phyloP scores from a whole-genome alignment of 2,797 vertebrate genomes.

The Alectoris magna region DNA sequence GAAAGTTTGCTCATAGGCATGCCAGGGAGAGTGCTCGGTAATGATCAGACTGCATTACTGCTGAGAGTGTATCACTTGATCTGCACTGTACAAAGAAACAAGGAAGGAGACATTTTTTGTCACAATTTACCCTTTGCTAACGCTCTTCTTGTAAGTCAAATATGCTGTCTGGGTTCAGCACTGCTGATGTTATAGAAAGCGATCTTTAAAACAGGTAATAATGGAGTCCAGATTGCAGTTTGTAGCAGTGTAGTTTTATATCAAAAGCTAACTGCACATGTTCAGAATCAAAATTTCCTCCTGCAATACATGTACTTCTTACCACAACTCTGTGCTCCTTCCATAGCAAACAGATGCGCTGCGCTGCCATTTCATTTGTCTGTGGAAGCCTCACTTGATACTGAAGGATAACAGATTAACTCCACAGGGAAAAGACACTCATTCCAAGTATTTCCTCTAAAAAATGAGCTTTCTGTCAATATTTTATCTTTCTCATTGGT shows the following conservation, averaged over 20 bases:
- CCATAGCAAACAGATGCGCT: neutral
- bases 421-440: constrained; percentile 35
- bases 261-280: constrained; percentile 18
- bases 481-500: neutral
- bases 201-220: constrained; percentile 44
- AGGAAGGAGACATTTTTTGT: constrained; percentile 60
- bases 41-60: constrained; percentile 65
- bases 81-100: constrained; percentile 54
- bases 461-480: neutral
- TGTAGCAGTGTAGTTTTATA: neutral
- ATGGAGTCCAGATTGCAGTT: constrained; percentile 33
- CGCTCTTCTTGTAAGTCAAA: constrained; percentile 42
- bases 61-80: constrained; percentile 65
- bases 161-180: constrained; percentile 25
- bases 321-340: constrained; percentile 13
- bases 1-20: constrained; percentile 73
- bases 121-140: constrained; percentile 38
- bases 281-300: constrained; percentile 43
- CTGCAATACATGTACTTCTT: neutral
- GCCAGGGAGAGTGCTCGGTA: constrained; percentile 66
- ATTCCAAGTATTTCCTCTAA: neutral
- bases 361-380: neutral
- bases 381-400: constrained; percentile 14
- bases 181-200: neutral
- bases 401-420: constrained; percentile 47